These are phyloP conservation scores for Trissonchulus sp. DNA, from an alignment of 2,888 invertebrate species.

Conservation along the genomic window DNA sequence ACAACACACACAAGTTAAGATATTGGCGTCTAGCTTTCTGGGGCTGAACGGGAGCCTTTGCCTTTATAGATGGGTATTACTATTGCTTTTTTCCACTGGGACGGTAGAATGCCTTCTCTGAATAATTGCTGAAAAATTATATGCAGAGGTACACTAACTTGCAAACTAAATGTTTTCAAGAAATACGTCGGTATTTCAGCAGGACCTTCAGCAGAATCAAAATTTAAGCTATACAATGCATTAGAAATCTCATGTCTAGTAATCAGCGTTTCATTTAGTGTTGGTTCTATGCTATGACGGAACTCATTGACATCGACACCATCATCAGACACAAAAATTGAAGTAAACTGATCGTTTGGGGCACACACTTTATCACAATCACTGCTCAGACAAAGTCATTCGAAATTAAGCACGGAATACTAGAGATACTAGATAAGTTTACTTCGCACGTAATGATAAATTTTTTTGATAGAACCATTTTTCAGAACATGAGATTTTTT, in stretches of 20 bases:
- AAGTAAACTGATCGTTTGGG: neutral
- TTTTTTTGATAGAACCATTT: no score
- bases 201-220: neutral
- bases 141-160: neutral
- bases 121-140: neutral
- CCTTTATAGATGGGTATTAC: no score
- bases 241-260: no score
- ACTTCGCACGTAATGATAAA: neutral
- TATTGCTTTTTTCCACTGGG: neutral
- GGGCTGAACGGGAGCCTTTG: neutral
- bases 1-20: neutral
- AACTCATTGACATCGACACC: no score
- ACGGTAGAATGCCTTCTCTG: neutral
- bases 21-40: neutral
- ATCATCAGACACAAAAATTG: neutral
- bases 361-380: no score
- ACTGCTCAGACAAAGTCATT: no score
- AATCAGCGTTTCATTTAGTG: no score
- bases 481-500: no score
- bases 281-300: no score
- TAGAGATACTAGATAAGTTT: no score
- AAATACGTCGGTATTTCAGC: neutral
- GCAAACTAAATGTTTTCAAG: neutral
- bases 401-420: no score
- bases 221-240: neutral